phyloP scores from a whole-genome alignment of 2,113 vertebrate genomes.

The Climacteris rufus region DNA sequence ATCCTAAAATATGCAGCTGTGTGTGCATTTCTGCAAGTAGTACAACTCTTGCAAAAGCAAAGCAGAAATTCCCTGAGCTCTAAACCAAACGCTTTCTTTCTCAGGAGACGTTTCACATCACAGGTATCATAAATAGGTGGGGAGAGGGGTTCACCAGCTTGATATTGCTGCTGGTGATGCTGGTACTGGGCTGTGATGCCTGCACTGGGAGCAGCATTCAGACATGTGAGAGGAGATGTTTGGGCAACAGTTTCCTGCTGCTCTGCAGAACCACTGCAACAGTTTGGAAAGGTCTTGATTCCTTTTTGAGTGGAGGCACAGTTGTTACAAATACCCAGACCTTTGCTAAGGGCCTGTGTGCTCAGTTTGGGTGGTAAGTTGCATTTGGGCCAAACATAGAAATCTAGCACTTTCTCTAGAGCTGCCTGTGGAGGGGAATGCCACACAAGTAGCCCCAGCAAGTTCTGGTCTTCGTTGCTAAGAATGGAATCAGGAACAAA shows the following conservation, averaged over 20 bases:
- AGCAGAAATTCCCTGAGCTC: background rate
- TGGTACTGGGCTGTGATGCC: background rate
- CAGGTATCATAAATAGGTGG: background rate
- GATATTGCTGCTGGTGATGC: background rate
- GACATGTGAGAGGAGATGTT: background rate
- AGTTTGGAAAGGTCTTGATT: background rate
- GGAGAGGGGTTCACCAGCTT: background rate
- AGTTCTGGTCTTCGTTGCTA: background rate
- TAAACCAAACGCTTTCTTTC: background rate
- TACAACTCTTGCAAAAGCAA: background rate
- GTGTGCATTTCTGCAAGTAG: background rate
- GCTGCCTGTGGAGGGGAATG: background rate
- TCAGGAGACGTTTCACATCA: background rate
- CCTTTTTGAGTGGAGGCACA: background rate
- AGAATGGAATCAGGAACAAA: background rate
- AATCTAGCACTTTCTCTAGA: background rate
- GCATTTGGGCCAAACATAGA: constrained; percentile 17
- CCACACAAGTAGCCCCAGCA: constrained; percentile 25
- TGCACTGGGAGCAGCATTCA: background rate
- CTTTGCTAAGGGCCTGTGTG: background rate
- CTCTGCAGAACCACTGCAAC: background rate
- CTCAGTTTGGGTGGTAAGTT: background rate
- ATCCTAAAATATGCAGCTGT: background rate
- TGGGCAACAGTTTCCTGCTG: background rate
- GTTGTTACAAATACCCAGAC: background rate